Evolutionary conservation across 2,797 vertebrate species (phyloP).

Genomic region (Semaprochilodus insignis): DNA sequence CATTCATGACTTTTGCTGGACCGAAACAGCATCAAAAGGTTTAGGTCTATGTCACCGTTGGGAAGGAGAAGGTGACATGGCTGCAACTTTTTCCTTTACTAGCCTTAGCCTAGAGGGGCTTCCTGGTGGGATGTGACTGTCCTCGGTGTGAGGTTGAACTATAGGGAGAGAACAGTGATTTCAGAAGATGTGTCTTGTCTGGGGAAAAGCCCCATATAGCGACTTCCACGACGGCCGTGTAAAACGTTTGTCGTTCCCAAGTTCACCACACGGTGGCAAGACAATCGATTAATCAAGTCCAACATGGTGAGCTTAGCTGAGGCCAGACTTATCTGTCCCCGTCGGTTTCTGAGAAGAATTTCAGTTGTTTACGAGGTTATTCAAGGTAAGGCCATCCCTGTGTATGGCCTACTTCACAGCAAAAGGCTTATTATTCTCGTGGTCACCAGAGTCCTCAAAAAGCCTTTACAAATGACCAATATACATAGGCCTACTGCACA

Average conservation of each 20-base stretch:
- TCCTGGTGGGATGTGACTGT: no score
- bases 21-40: no score
- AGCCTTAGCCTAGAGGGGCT: not conserved
- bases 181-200: not conserved
- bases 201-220: not conserved
- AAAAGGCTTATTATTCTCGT: conserved; percentile 36
- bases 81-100: no score
- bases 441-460: conserved; percentile 24
- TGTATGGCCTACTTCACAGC: conserved; percentile 46
- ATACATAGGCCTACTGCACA: not conserved
- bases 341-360: conserved; percentile 2
- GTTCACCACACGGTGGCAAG: not conserved
- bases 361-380: conserved; percentile 48
- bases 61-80: no score
- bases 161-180: not conserved
- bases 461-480: conserved; percentile 2
- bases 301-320: not conserved
- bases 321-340: conserved; percentile 38
- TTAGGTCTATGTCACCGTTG: no score
- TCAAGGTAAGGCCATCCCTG: conserved; percentile 47
- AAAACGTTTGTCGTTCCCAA: conserved; percentile 12
- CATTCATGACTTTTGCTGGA: no score
- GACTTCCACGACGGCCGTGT: not conserved
- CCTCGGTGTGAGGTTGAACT: not conserved
- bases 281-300: not conserved